Evolutionary conservation across 2,888 invertebrate species (phyloP), one percentile per base, ranked within the genome.

Genomic region (Melieria omissa): DNA sequence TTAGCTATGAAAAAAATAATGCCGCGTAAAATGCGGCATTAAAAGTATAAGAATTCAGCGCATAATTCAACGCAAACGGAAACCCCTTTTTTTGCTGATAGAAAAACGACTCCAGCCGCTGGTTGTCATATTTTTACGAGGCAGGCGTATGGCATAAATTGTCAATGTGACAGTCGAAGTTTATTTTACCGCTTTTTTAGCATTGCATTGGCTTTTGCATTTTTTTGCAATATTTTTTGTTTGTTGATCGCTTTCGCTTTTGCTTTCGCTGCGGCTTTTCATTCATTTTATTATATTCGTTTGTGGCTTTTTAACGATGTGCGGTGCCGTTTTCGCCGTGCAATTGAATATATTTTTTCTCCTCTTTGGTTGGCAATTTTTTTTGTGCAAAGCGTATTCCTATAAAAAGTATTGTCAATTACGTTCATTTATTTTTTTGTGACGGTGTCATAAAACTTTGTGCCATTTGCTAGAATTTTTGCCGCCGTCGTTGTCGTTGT

Each of bases 301-400:
- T 52, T 52, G 52, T 52, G 52, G 52, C 8, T 52, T 52, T 52
- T 14, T 52, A 52, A 52, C 52, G 52, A 52, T 52, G 52, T 52
- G 52, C 52, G 52, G 14, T 52, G 52, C 1, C 14, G 12, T 52
- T 8, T 12, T 49, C 49, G 12, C 9, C 9, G 49, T 12, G 49
- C 52, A 52, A 52, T 52, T 52, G 52, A 52, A 52, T n/a, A 52
- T 4, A 52, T 52, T 52, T 52, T 9, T 12, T 8, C 6, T 52
- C 14, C 14, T 8, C 12, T 52, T 8, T 52, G 12, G 12, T 52
- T 14, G 9, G 5, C 4, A n/a, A 5, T 52, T 52, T 52, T 52
- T 8, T 52, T 52, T 52, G 1, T 52, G 6, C 52, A 7, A 12
- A 52, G 14, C 9, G 29, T 29, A n/a, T 52, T 52, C 52, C 52